Evolutionary conservation across 2,113 vertebrate genomes (phyloP), one percentile per base, ranked within the genome.

Genomic region (Colaptes auratus): DNA sequence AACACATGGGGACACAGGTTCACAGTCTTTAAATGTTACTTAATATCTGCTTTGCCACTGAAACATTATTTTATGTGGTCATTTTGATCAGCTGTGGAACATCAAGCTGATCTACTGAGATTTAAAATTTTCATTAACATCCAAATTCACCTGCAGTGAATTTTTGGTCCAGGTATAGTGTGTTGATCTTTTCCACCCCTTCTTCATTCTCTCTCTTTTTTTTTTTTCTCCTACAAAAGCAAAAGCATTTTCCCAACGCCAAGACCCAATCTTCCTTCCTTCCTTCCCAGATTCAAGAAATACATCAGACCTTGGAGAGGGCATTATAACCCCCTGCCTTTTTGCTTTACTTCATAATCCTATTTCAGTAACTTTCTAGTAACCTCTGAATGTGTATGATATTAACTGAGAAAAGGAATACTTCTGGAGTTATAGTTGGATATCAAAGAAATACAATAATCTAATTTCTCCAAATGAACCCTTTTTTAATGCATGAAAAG

Each of bases 401-500:
- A 18, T 35, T 86, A 63, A 64, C 27, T 72, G 25, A 87, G 63
- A 79, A 93, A 93, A 77, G 27, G 6, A 92, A 64, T 73, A 30
- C 13, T 84, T 86, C 18, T 66, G 55, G 39, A 86, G 21, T 89
- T 86, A 61, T 55, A 66, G 27, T 1, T 66, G 46, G 28, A n/a
- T 80, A 63, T 18, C 44, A 87, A 82, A 80, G 67, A 67, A 93
- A 85, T 30, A 35, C 6, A 79, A 90, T 84, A 75, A 66, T 52
- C 66, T 79, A 85, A 70, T 80, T 91, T 53, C 19, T 79, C 36
- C 85, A 66, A 92, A 84, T 16, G 23, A 91, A 89, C 12, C 6
- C 59, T 82, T 94, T 59, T 58, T 92, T 95, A 82, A 39, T 48
- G 31, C 36, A 48, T 92, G 15, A 91, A 82, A 91, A 90, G 61